These are phyloP conservation scores for Endomychus coccineus DNA, from an alignment of 2,888 invertebrate genomes.

Conservation along the genomic window DNA sequence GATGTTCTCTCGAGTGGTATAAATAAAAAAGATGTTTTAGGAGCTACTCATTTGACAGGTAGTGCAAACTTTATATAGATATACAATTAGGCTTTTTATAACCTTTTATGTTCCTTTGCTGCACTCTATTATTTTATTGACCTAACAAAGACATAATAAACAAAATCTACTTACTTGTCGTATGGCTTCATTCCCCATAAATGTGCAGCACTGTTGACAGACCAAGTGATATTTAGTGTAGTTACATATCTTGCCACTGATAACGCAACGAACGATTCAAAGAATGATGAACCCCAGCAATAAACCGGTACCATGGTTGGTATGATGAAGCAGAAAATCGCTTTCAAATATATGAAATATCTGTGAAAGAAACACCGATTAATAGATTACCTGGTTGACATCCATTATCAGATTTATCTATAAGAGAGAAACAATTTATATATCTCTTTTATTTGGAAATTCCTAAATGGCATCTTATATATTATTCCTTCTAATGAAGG, in stretches of 20 bases:
- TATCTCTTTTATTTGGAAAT: no score
- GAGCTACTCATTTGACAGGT: no score
- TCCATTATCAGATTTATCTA: not conserved
- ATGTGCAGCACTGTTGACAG: slow-evolving; percentile 87
- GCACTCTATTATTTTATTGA: no score
- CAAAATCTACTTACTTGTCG: slow-evolving; percentile 63
- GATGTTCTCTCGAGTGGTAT: no score
- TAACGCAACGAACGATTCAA: slow-evolving; percentile 11
- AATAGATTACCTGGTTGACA: not conserved
- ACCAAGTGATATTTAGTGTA: slow-evolving; percentile 78
- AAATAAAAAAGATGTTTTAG: no score
- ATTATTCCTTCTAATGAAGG: no score
- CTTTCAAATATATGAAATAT: slow-evolving; percentile 43
- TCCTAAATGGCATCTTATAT: no score
- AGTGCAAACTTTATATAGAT: no score
- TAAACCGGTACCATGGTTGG: slow-evolving; percentile 54
- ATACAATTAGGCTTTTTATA: no score
- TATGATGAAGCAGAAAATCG: slow-evolving; percentile 50
- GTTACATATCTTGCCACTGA: slow-evolving; percentile 54
- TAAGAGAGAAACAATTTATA: no score
- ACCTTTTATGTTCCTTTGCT: no score
- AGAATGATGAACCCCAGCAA: slow-evolving; percentile 57
- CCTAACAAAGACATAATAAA: no score
- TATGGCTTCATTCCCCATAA: slow-evolving; percentile 84
- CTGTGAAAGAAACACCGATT: slow-evolving; percentile 38